Base-by-base conservation (phyloP, 2,113 vertebrate genomes). In the Siniperca chuatsi region DNA sequence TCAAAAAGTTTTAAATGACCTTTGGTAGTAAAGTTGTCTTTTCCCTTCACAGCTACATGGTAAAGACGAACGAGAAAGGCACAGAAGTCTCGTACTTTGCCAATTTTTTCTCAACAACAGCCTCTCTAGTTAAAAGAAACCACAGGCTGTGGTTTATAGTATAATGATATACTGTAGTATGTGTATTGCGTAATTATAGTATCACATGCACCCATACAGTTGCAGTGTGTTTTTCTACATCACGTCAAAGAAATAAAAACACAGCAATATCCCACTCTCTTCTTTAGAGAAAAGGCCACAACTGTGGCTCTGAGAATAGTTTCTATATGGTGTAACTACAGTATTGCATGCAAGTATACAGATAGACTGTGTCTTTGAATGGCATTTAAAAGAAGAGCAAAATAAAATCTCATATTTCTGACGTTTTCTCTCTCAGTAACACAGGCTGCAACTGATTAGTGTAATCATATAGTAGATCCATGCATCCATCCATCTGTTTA, bases 171-270 rank as follows among this genome's bases (percentile, higher is more conserved):
- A 66, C 81, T 81, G 62, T 23, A 54, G 58, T 62, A n/a, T 81
- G 82, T 89, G 85, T 81, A 75, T 92, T 48, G 18, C 4, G 79
- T 92, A 89, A 93, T 91, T 92, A 91, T 62, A 86, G 87, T 87
- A 90, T 90, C 80, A 54, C 84, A 86, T 91, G 84, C 37, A 70
- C 42, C 12, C 78, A 50, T 75, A 10, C 76, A 50, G 79, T 62
- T 61, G 55, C 79, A 58, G 55, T 23, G 35, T 79, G 82, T 90
- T 92, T 91, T 82, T 76, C 72, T 72, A 57, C 82, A 75, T 76
- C 13, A 4, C 16, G 25, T 70, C 54, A 71, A 46, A 70, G 69
- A 71, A 85, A 84, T 21, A 81, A 85, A 77, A 75, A 73, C 44
- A 37, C 37, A 65, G 33, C 44, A 50, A n/a, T 18, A 46, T 64